phyloP scores from a whole-genome alignment of 2,888 invertebrate species.

The Mechanitis mazaeus region DNA sequence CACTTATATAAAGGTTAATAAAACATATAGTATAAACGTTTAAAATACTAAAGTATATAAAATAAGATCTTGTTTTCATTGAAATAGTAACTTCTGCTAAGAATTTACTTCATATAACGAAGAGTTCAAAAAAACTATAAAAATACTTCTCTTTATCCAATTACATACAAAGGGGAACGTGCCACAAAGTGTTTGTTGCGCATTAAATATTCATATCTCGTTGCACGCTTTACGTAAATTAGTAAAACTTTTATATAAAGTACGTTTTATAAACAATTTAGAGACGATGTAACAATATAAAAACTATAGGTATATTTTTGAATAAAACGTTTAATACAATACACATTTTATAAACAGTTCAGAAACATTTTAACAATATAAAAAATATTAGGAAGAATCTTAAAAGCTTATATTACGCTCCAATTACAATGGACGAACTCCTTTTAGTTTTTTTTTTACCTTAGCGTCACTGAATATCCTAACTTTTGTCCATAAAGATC shows the following conservation, averaged over 20 bases:
- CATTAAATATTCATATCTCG: slow-evolving; percentile 7
- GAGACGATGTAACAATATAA: too few species aligned
- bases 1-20: not conserved
- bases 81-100: too few species aligned
- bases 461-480: slow-evolving; percentile 34
- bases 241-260: slow-evolving; percentile 1
- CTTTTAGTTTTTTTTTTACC: slow-evolving; percentile 13
- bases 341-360: too few species aligned
- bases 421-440: not conserved
- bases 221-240: not conserved
- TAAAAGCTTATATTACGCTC: too few species aligned
- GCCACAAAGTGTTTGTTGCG: not conserved
- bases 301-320: too few species aligned
- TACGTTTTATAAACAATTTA: not conserved
- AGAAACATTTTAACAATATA: too few species aligned
- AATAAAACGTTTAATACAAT: not conserved
- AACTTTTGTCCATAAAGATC: slow-evolving; percentile 56
- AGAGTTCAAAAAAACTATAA: not conserved
- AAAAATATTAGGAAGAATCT: too few species aligned
- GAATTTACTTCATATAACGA: too few species aligned
- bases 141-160: not conserved
- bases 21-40: too few species aligned
- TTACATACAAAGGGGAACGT: slow-evolving; percentile 8
- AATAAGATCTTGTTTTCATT: too few species aligned
- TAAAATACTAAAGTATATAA: too few species aligned